Conservation (phyloP, 2,113 vertebrate species). For the Vulpes lagopus region DNA sequence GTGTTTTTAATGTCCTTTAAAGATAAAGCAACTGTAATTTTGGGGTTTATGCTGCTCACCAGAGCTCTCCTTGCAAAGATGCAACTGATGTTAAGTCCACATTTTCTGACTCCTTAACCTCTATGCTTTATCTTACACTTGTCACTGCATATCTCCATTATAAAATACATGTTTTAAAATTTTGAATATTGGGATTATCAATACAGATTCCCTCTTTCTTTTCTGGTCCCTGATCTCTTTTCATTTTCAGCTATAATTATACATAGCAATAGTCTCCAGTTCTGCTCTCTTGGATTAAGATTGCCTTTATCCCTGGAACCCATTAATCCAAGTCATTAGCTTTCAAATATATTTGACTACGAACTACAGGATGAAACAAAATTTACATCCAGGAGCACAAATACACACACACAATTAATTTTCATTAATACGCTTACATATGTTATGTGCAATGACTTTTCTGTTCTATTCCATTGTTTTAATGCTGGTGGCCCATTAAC, state of each 20-base stretch:
- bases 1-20: slow-evolving; percentile 39
- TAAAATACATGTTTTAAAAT: background rate
- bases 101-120: background rate
- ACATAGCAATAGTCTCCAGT: background rate
- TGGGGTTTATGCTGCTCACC: background rate
- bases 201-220: background rate
- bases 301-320: background rate
- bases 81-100: background rate
- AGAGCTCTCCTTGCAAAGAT: background rate
- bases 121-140: background rate
- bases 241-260: background rate
- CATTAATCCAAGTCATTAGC: background rate
- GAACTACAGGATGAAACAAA: background rate
- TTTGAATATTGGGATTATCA: slow-evolving; percentile 21
- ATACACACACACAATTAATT: background rate
- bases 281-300: background rate
- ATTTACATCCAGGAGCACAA: background rate
- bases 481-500: background rate
- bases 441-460: background rate
- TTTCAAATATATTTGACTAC: slow-evolving; percentile 24
- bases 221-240: background rate
- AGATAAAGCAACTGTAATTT: slow-evolving; percentile 35
- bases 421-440: background rate
- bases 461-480: background rate
- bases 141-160: background rate